These are phyloP conservation scores for Staurois parvus DNA, from an alignment of 2,797 vertebrate species.

Conservation along the genomic window DNA sequence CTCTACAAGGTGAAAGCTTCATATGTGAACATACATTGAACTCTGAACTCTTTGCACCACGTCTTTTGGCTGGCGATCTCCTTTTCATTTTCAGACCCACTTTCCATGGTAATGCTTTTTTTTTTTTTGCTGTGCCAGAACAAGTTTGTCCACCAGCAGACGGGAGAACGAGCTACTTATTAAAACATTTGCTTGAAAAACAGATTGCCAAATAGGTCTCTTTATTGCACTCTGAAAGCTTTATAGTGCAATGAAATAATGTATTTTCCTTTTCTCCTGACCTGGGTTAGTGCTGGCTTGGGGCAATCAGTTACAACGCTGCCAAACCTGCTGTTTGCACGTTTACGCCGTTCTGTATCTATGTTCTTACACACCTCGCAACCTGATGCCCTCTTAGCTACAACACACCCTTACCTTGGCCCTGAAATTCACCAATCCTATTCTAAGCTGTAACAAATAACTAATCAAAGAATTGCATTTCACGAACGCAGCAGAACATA, in stretches of 20 bases:
- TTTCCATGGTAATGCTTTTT: conserved; percentile 27
- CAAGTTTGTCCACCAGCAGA: conserved; percentile 17
- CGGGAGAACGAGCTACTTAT: conserved; percentile 27
- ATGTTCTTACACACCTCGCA: conserved; percentile 6
- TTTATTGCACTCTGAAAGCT: conserved; percentile 65
- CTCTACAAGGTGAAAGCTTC: conserved; percentile 79
- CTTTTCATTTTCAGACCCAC: conserved; percentile 59
- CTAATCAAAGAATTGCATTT: conserved; percentile 53
- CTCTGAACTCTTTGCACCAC: conserved; percentile 81
- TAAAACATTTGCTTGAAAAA: conserved; percentile 47
- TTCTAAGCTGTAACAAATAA: conserved; percentile 33
- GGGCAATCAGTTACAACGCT: conserved; percentile 10
- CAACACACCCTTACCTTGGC: conserved; percentile 15
- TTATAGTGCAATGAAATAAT: conserved; percentile 62
- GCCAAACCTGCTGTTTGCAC: conserved; percentile 2
- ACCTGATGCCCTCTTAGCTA: background rate
- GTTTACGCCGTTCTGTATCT: background rate
- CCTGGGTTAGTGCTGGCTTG: conserved; percentile 36
- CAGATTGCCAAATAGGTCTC: conserved; percentile 34
- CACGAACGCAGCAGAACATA: conserved; percentile 55
- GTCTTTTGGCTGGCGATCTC: conserved; percentile 76
- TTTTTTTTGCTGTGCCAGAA: background rate
- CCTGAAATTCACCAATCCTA: conserved; percentile 14
- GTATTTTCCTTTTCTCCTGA: conserved; percentile 64
- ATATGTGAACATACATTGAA: conserved; percentile 78